Evolutionary conservation across 1,140 invertebrate genomes (phyloP), one percentile per base, ranked within the genome.

Genomic region (Agrilus planipennis): DNA sequence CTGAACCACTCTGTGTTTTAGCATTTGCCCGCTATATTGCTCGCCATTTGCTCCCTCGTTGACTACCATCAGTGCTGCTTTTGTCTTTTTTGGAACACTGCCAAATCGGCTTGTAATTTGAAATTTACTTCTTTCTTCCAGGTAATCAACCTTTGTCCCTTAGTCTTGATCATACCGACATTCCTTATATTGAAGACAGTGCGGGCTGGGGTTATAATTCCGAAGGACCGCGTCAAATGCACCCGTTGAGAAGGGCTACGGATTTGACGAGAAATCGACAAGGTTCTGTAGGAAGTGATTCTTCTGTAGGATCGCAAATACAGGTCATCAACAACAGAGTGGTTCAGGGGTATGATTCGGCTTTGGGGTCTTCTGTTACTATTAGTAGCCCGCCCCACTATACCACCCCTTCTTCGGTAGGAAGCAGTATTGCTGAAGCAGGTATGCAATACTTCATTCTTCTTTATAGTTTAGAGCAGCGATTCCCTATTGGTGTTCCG

Each of bases 121-220:
- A n/a, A n/a, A n/a, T n/a, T n/a, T n/a, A n/a, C n/a, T n/a, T n/a
- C n/a, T n/a, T n/a, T n/a, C n/a, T n/a, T n/a, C n/a, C 23, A 27
- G 35, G 23, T 11, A 42, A 34, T 19, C 40, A 46, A 39, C 15
- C 20, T n/a, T 39, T 42, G 27, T 28, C 61, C 17, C 47, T 72
- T 12, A 72, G 69, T 45, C 57, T 76, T 36, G 73, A 79, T 48
- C 32, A 34, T n/a, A 76, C 80, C 52, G 77, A 81, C 61, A 81
- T 82, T 63, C 79, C 79, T 23, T 83, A 69, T 46, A 81, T 81
- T 51, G 79, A 82, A 52, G 79, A 83, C 44, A 48, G 36, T 16
- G 52, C 53, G 19, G n/a, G 15, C 3, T 41, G 34, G 11, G 22
- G n/a, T 34, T 42, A 42, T 32, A 19, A 14, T 25, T 28, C 12